phyloP scores from a whole-genome alignment of 2,888 invertebrate genomes.

The Sarcophaga caerulescens region DNA sequence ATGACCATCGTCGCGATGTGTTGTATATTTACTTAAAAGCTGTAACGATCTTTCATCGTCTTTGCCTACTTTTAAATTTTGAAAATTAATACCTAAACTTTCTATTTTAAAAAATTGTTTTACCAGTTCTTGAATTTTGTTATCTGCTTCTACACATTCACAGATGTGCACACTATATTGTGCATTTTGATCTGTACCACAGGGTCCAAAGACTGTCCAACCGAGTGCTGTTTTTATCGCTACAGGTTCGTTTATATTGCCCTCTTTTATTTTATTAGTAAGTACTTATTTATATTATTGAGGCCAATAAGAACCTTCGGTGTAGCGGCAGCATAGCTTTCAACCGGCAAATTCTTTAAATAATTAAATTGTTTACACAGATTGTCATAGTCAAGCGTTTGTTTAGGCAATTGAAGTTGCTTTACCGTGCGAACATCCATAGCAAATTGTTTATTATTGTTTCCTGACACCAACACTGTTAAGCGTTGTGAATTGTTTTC shows the following conservation, averaged over 20 bases:
- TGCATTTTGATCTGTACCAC: not conserved
- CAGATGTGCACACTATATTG: slow-evolving; percentile 37
- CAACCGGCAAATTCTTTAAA: slow-evolving; percentile 17
- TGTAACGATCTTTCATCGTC: slow-evolving; percentile 37
- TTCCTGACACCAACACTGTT: not conserved
- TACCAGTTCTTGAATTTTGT: slow-evolving; percentile 18
- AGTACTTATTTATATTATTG: not conserved
- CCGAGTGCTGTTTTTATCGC: slow-evolving; percentile 34
- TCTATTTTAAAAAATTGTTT: slow-evolving; percentile 38
- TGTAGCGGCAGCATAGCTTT: slow-evolving; percentile 34
- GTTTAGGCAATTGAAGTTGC: slow-evolving; percentile 32
- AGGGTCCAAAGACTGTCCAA: slow-evolving; percentile 34
- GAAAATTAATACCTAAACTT: slow-evolving; percentile 29
- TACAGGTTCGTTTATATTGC: slow-evolving; percentile 15
- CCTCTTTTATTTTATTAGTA: slow-evolving; percentile 9
- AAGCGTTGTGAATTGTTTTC: slow-evolving; percentile 1
- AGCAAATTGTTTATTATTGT: slow-evolving; percentile 11
- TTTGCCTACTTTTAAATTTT: slow-evolving; percentile 9
- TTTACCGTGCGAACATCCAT: slow-evolving; percentile 37
- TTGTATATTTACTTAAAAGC: slow-evolving; percentile 34
- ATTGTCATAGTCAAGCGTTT: slow-evolving; percentile 2
- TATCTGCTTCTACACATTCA: slow-evolving; percentile 13
- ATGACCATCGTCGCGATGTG: slow-evolving; percentile 18
- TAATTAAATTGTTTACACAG: slow-evolving; percentile 13
- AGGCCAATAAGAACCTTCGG: slow-evolving; percentile 46